phyloP scores from a whole-genome alignment of 2,888 invertebrate genomes.

The Sinhomidia bicolor region DNA sequence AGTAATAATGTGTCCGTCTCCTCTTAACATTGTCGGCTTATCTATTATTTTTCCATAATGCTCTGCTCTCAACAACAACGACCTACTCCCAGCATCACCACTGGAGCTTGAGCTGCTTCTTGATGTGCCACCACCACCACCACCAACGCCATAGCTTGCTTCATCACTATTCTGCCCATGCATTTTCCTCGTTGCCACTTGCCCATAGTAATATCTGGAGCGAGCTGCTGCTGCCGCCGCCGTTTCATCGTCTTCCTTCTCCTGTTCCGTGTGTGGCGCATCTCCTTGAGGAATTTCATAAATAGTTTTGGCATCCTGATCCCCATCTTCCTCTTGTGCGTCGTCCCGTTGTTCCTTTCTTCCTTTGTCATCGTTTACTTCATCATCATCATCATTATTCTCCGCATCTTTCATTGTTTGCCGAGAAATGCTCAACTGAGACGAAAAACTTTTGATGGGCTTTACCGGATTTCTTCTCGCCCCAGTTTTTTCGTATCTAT shows the following conservation, averaged over 20 bases:
- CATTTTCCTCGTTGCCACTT: constrained; percentile 68
- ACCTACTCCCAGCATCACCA: background rate
- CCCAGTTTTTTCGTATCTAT: constrained; percentile 29
- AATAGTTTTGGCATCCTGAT: constrained; percentile 25
- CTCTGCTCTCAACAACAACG: constrained; percentile 27
- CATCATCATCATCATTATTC: constrained; percentile 10
- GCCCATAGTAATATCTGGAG: constrained; percentile 64
- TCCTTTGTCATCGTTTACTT: constrained; percentile 21
- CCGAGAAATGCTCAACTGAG: constrained; percentile 42
- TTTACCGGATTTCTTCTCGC: constrained; percentile 29
- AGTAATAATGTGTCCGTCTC: constrained; percentile 46
- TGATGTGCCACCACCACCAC: background rate
- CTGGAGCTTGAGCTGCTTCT: constrained; percentile 13
- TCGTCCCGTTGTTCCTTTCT: background rate
- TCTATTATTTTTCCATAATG: constrained; percentile 68
- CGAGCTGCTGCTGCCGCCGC: too few relatives aligned
- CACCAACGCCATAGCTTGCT: background rate
- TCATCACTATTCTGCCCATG: constrained; percentile 7
- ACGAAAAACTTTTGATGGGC: constrained; percentile 45
- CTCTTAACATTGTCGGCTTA: constrained; percentile 60
- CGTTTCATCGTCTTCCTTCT: constrained; percentile 56
- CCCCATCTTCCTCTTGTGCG: background rate
- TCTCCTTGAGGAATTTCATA: constrained; percentile 69
- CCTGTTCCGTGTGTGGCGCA: constrained; percentile 58
- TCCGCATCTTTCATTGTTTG: constrained; percentile 32